phyloP scores from a whole-genome alignment of 1,140 invertebrate genomes.

The Rhynchophorus ferrugineus region DNA sequence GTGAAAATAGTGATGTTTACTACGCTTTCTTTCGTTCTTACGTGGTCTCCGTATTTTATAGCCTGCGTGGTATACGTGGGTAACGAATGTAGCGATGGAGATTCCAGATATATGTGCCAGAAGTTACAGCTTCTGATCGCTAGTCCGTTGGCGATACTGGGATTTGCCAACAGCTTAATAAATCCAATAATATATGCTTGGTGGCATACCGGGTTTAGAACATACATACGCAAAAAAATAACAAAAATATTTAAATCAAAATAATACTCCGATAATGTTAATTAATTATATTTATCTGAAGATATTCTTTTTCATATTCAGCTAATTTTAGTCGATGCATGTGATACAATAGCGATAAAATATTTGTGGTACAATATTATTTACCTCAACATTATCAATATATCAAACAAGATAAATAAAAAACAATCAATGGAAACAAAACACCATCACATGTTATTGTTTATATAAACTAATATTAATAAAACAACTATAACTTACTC shows the following conservation, averaged over 20 bases:
- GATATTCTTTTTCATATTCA: no score
- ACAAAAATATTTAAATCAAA: neutral
- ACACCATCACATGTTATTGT: no score
- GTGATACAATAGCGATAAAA: no score
- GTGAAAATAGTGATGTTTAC: slow-evolving; percentile 51
- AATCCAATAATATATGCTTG: slow-evolving; percentile 67
- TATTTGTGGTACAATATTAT: no score
- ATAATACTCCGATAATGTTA: no score
- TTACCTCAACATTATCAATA: no score
- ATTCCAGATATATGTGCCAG: slow-evolving; percentile 42
- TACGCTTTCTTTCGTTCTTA: slow-evolving; percentile 46
- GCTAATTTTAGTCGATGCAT: no score
- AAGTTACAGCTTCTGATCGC: slow-evolving; percentile 42
- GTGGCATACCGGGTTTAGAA: slow-evolving; percentile 58
- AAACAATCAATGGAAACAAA: no score
- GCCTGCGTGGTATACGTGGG: slow-evolving; percentile 43
- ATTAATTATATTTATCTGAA: no score
- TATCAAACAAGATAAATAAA: no score
- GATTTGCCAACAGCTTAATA: slow-evolving; percentile 58
- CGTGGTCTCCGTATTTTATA: slow-evolving; percentile 45
- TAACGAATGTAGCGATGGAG: slow-evolving; percentile 44
- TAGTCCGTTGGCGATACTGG: slow-evolving; percentile 48
- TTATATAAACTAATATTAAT: no score
- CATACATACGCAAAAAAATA: slow-evolving; percentile 34
- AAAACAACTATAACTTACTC: slow-evolving; percentile 9